Evolutionary conservation across 2,888 invertebrate species (phyloP).

Genomic region (Acleris emargana): DNA sequence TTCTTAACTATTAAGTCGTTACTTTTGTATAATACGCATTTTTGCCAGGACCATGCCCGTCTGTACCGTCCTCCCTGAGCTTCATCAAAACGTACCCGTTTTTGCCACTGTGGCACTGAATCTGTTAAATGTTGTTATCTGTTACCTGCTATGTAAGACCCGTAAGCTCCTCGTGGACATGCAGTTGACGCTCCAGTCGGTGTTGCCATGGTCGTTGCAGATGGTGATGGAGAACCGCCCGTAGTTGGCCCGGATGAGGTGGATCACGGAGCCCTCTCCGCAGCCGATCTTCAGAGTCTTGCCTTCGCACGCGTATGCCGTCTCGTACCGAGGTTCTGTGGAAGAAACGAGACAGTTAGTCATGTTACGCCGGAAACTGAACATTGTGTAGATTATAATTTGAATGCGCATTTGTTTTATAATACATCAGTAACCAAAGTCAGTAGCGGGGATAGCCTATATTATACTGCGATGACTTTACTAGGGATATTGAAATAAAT

Average conservation of each 20-base stretch:
- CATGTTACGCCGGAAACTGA: background rate
- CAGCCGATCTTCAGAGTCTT: constrained; percentile 95
- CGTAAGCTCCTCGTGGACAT: constrained; percentile 95
- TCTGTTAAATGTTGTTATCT: background rate
- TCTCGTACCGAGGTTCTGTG: constrained; percentile 93
- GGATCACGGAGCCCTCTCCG: constrained; percentile 93
- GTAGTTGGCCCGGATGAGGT: constrained; percentile 96
- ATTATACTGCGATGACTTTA: no score
- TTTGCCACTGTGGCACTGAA: background rate
- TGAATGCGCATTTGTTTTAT: no score
- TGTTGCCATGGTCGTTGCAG: constrained; percentile 97
- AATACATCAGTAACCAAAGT: no score
- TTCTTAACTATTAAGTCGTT: no score
- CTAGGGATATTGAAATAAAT: no score
- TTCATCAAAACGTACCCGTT: no score
- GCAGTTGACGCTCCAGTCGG: constrained; percentile 98
- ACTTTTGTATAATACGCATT: no score
- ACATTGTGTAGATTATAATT: background rate
- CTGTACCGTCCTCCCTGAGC: no score
- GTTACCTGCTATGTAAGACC: constrained; percentile 93
- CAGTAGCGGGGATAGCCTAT: no score
- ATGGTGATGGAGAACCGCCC: constrained; percentile 97
- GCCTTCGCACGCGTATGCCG: constrained; percentile 97
- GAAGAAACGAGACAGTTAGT: constrained; percentile 43
- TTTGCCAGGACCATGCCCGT: no score